A percentile compares a stretch with the other conserved stretches of the same genome.
Evolutionary conservation across 2,888 invertebrate species (phyloP).

Genomic region (Drosophila tripunctata): DNA sequence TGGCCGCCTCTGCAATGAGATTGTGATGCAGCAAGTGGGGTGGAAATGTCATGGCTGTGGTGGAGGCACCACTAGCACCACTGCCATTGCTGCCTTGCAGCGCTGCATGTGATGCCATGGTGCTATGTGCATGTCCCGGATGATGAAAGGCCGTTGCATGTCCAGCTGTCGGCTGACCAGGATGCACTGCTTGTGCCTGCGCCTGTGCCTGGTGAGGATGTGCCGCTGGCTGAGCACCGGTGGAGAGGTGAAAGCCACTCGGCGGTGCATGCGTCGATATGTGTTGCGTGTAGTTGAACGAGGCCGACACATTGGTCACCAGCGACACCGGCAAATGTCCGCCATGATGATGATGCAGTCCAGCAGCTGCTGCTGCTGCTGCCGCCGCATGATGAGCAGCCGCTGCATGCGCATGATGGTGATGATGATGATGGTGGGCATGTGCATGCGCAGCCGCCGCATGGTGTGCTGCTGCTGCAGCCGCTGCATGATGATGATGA

Average conservation of each 20-base stretch:
- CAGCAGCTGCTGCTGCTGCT: conserved; percentile 71
- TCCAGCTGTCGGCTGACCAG: conserved; percentile 42
- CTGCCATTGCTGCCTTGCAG: conserved; percentile 25
- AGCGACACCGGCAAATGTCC: conserved; percentile 83
- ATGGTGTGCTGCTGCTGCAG: conserved; percentile 63
- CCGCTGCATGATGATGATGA: conserved; percentile 79
- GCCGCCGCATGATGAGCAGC: conserved; percentile 79
- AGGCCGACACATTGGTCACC: conserved; percentile 84
- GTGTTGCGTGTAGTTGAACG: conserved; percentile 84
- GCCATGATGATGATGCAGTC: conserved; percentile 80
- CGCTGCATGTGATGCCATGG: conserved; percentile 55
- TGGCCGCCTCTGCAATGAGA: conserved; percentile 82
- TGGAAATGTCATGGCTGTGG: conserved; percentile 79
- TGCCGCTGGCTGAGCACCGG: conserved; percentile 9
- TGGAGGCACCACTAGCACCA: conserved; percentile 6
- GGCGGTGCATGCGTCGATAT: conserved; percentile 81
- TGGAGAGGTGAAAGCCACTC: conserved; percentile 66
- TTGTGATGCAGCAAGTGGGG: conserved; percentile 82
- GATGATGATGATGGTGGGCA: conserved; percentile 71
- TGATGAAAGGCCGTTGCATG: conserved; percentile 69
- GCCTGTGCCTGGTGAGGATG: conserved; percentile 67
- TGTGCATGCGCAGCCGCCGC: conserved; percentile 68
- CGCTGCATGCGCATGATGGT: conserved; percentile 73
- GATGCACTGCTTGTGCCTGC: conserved; percentile 35
- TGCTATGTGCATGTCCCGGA: conserved; percentile 68